Evolutionary conservation across 1,140 invertebrate species (phyloP).

Genomic region (Frieseomelitta varia): DNA sequence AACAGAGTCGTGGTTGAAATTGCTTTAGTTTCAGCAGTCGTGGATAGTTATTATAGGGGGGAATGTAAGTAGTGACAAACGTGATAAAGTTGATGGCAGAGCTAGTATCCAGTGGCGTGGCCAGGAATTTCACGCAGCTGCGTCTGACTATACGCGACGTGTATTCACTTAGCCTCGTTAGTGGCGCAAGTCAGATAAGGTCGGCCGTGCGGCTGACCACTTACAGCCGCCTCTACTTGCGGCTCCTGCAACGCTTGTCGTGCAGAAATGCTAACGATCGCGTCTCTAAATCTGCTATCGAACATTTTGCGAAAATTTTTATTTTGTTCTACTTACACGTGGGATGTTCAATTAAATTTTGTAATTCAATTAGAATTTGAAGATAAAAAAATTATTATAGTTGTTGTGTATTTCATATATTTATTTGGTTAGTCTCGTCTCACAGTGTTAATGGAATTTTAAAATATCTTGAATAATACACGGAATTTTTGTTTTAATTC

Average conservation of each 20-base stretch:
- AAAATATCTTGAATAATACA: no score
- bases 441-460: no score
- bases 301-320: neutral
- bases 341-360: neutral
- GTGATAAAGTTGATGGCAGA: constrained; percentile 25
- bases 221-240: constrained; percentile 55
- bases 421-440: no score
- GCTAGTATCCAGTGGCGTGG: neutral
- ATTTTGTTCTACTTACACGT: no score
- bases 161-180: constrained; percentile 57
- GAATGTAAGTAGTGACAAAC: neutral
- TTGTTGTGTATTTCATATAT: no score
- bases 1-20: constrained; percentile 8
- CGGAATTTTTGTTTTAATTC: no score
- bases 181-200: constrained; percentile 59
- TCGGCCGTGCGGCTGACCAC: constrained; percentile 57
- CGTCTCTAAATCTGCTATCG: neutral
- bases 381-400: no score
- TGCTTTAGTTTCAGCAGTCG: constrained; percentile 32
- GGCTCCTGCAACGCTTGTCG: neutral
- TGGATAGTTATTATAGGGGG: neutral
- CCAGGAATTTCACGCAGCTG: constrained; percentile 43
- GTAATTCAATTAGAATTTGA: no score
- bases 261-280: neutral
- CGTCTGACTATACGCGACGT: constrained; percentile 35